Evolutionary conservation across 2,888 invertebrate species (phyloP).

Genomic region (Hanleya hanleyi): DNA sequence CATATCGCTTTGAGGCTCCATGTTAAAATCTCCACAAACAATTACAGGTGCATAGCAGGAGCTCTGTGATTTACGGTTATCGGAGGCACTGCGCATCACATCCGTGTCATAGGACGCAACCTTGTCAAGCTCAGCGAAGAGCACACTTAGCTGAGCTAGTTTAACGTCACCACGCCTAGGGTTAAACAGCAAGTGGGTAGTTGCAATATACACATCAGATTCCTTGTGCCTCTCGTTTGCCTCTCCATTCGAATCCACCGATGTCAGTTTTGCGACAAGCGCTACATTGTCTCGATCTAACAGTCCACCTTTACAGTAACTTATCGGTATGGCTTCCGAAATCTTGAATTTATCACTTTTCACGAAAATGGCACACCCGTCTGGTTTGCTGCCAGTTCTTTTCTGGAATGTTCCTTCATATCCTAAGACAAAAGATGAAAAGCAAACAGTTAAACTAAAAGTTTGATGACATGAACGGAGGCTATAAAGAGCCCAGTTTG

Average conservation of each 20-base stretch:
- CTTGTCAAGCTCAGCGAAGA: conserved; percentile 89
- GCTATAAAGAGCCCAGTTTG: too few relatives aligned
- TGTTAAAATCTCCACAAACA: conserved; percentile 95
- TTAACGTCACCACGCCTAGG: conserved; percentile 91
- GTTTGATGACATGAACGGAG: too few relatives aligned
- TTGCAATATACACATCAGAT: conserved; percentile 82
- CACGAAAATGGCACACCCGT: conserved; percentile 94
- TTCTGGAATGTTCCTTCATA: conserved; percentile 87
- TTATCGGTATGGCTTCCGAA: conserved; percentile 81
- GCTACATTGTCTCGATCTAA: conserved; percentile 92
- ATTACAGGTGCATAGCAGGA: conserved; percentile 83
- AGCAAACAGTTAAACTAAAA: too few relatives aligned
- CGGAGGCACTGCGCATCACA: neutral
- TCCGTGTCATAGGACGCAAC: conserved; percentile 74
- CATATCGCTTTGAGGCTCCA: conserved; percentile 83
- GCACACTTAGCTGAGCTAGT: conserved; percentile 87
- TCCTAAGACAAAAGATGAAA: conserved; percentile 75
- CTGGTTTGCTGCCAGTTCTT: conserved; percentile 82
- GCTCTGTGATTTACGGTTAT: neutral
- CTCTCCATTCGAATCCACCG: conserved; percentile 14
- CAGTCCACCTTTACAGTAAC: conserved; percentile 79
- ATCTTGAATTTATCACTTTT: conserved; percentile 81
- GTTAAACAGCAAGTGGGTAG: conserved; percentile 96
- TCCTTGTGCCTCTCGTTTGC: conserved; percentile 15
- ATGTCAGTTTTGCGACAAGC: conserved; percentile 82